Conservation (phyloP, 1,140 invertebrate genomes). For the Phortica variegata region DNA sequence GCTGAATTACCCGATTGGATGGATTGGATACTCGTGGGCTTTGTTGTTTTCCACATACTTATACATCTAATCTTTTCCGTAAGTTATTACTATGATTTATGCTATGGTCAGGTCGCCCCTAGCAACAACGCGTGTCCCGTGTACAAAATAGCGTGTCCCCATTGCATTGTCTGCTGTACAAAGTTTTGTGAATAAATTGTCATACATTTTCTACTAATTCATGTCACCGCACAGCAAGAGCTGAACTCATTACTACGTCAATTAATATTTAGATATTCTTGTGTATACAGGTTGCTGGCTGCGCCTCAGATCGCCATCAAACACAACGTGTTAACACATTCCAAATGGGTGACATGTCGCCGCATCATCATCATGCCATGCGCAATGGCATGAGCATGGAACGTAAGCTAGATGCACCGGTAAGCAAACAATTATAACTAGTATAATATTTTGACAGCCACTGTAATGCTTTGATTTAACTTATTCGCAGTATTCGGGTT, state of each 20-base stretch:
- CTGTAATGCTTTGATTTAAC: constrained; percentile 10
- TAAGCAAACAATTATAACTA: constrained; percentile 55
- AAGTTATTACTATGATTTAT: constrained; percentile 58
- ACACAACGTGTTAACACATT: constrained; percentile 74
- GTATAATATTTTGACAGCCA: neutral
- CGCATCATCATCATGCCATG: constrained; percentile 60
- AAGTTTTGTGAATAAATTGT: constrained; percentile 27
- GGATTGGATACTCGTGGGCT: constrained; percentile 83
- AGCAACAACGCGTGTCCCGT: neutral
- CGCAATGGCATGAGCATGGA: constrained; percentile 65
- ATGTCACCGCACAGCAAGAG: constrained; percentile 8
- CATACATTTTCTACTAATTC: constrained; percentile 45
- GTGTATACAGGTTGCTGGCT: constrained; percentile 68
- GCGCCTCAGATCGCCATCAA: constrained; percentile 70
- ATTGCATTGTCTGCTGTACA: constrained; percentile 37
- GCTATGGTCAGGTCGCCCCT: neutral
- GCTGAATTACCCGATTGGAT: constrained; percentile 83
- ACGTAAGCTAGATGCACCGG: constrained; percentile 72
- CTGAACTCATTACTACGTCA: constrained; percentile 21
- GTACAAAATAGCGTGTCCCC: constrained; percentile 11
- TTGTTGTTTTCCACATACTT: constrained; percentile 84
- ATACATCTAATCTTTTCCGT: constrained; percentile 88
- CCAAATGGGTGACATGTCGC: constrained; percentile 76
- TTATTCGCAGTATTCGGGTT: constrained; percentile 68
- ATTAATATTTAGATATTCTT: constrained; percentile 43